Percentiles rank a stretch among this genome's conserved stretches.
Evolutionary conservation across 2,113 vertebrate species (phyloP).

Genomic region (Pampusana beccarii): DNA sequence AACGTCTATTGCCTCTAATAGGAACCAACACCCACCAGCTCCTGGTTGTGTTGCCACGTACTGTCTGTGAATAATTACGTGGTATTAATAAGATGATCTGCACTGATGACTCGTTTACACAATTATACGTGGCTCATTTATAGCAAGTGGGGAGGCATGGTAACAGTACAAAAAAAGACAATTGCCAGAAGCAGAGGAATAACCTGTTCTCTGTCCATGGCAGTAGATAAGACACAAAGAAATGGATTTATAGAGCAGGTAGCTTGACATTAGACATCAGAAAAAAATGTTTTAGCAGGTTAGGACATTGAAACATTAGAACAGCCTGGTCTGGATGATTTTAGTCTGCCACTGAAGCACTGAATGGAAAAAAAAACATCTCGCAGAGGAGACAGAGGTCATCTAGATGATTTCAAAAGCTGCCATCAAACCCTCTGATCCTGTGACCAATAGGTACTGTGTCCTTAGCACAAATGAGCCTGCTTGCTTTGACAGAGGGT

Average conservation of each 20-base stretch:
- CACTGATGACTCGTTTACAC: background rate
- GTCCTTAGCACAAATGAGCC: background rate
- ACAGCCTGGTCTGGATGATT: background rate
- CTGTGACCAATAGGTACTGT: background rate
- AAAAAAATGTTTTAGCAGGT: background rate
- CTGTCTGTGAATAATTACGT: background rate
- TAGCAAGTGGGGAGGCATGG: background rate
- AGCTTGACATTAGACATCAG: background rate
- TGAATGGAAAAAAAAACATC: background rate
- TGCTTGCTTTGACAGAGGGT: background rate
- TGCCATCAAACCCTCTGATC: background rate
- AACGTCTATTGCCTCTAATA: background rate
- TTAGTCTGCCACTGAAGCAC: background rate
- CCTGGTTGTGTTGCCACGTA: background rate
- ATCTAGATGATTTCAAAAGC: slow-evolving; percentile 16
- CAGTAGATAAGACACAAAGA: background rate
- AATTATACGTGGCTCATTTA: background rate
- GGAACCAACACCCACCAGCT: background rate
- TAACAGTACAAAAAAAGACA: background rate
- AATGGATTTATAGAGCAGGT: background rate
- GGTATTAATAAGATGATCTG: background rate
- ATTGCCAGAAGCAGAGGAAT: background rate
- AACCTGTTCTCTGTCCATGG: background rate
- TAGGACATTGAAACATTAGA: background rate
- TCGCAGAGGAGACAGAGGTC: background rate